Base-by-base conservation (phyloP, 2,113 vertebrate species). In the Odontophorus gujanensis region DNA sequence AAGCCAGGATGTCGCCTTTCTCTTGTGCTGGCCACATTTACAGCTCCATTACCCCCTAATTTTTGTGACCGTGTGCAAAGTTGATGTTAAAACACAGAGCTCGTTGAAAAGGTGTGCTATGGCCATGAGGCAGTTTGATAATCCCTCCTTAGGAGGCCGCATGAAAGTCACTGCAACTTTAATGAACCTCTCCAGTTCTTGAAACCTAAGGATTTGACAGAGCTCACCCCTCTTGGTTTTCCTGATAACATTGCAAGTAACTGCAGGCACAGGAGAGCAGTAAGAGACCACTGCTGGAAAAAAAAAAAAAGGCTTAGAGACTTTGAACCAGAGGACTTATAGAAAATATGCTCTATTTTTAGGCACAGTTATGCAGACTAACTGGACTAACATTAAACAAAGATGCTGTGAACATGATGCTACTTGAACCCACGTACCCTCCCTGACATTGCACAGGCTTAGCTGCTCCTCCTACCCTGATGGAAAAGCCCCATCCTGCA, bases 351-450 rank as follows among this genome's bases (percentile, higher is more conserved):
- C 62, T 78, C 85, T 96, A 94, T 95, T 94, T 96, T 96, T 96
- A 90, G 93, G 36, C 25, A 6, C 66, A 93, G 90, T 78, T 80
- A 95, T 94, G 94, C 87, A 93, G 95, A 94, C 93, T 75, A 92
- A 95, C 90, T 91, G 93, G 96, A 89, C 94, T 61, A 95, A 86
- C 79, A 75, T 88, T 92, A 92, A 95, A 95, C 93, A 95, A 91
- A 94, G 94, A 92, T 88, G 89, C 24, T 84, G 89, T 53, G 87
- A 91, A 87, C 91, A 95, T 8, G 87, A 97, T 85, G 95, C 87
- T 85, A 72, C 91, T 91, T 95, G 96, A 90, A 95, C 91, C 87
- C 90, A 13, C 6, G 51, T 88, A 76, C 85, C 82, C 93, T 90
- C 48, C 59, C 40, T 87, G 87, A 89, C 73, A 75, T 68, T 85